phyloP scores from a whole-genome alignment of 2,888 invertebrate genomes.

The Julus scandinavius region DNA sequence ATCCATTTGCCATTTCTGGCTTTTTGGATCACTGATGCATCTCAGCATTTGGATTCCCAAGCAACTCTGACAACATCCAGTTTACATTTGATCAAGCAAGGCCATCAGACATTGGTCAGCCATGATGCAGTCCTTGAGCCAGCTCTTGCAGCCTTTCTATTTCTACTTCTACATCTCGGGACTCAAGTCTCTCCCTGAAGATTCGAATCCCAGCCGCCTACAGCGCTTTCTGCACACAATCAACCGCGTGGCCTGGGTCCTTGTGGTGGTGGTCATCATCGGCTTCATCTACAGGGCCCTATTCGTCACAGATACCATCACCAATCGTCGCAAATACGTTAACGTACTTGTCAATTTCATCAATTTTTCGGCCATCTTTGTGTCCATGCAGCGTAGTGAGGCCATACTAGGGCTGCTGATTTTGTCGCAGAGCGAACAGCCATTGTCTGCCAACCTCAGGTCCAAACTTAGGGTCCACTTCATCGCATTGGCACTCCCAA shows the following conservation, averaged over 20 bases:
- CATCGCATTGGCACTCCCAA: not conserved
- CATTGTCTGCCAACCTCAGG: not conserved
- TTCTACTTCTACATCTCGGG: not conserved
- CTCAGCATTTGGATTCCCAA: too few relatives aligned
- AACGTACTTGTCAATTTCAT: not conserved
- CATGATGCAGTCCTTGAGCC: not conserved
- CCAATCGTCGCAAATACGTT: not conserved
- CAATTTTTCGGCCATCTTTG: not conserved
- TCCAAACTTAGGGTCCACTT: not conserved
- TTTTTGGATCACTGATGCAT: too few relatives aligned
- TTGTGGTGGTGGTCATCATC: not conserved
- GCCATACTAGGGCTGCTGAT: not conserved
- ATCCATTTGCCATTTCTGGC: too few relatives aligned
- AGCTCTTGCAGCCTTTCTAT: not conserved
- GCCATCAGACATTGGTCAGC: not conserved
- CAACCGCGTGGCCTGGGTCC: not conserved
- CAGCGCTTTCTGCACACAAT: not conserved
- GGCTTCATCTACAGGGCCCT: not conserved
- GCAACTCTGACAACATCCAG: too few relatives aligned
- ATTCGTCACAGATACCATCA: not conserved
- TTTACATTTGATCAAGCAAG: too few relatives aligned
- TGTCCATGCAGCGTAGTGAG: not conserved
- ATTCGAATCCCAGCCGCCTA: not conserved
- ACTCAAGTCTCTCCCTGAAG: not conserved
- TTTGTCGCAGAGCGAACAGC: not conserved